These are phyloP conservation scores for Triplophysa tibetana DNA, from an alignment of 2,113 vertebrate genomes.

Conservation along the genomic window DNA sequence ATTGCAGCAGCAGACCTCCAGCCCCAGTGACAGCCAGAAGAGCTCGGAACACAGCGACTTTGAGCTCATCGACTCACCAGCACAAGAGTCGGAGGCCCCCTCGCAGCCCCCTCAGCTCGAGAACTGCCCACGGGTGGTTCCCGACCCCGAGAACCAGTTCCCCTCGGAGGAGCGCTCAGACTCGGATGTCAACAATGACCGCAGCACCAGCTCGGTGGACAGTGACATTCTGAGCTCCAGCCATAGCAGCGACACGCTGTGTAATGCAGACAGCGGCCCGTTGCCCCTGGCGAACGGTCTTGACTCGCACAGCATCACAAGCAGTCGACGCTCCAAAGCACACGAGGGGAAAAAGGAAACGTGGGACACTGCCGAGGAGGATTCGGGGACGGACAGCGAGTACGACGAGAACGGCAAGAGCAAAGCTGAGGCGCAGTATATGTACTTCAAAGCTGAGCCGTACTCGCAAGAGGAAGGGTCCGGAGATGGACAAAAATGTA, in stretches of 20 bases:
- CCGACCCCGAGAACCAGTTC: slow-evolving; percentile 85
- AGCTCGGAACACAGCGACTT: slow-evolving; percentile 94
- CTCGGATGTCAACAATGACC: slow-evolving; percentile 95
- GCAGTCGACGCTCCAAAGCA: slow-evolving; percentile 95
- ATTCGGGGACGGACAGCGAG: slow-evolving; percentile 97
- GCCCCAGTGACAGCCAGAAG: slow-evolving; percentile 92
- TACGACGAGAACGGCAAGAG: slow-evolving; percentile 96
- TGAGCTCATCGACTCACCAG: slow-evolving; percentile 91
- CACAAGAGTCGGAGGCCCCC: slow-evolving; percentile 85
- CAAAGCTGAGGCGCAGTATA: slow-evolving; percentile 83
- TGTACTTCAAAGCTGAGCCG: slow-evolving; percentile 91
- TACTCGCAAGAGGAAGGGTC: slow-evolving; percentile 80
- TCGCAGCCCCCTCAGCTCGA: slow-evolving; percentile 74
- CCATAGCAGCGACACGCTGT: slow-evolving; percentile 96
- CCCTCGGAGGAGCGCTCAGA: slow-evolving; percentile 92
- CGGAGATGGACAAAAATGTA: slow-evolving; percentile 90
- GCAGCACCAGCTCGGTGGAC: slow-evolving; percentile 97
- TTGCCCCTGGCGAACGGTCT: slow-evolving; percentile 93
- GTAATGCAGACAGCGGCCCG: slow-evolving; percentile 88
- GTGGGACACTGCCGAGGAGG: slow-evolving; percentile 97
- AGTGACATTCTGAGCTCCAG: slow-evolving; percentile 98
- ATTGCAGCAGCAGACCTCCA: slow-evolving; percentile 78
- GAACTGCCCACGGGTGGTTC: slow-evolving; percentile 49
- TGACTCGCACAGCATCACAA: slow-evolving; percentile 96
- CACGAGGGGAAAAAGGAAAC: slow-evolving; percentile 97